Evolutionary conservation across 2,888 invertebrate genomes (phyloP).

Genomic region (Leptinotarsa peninsularis): DNA sequence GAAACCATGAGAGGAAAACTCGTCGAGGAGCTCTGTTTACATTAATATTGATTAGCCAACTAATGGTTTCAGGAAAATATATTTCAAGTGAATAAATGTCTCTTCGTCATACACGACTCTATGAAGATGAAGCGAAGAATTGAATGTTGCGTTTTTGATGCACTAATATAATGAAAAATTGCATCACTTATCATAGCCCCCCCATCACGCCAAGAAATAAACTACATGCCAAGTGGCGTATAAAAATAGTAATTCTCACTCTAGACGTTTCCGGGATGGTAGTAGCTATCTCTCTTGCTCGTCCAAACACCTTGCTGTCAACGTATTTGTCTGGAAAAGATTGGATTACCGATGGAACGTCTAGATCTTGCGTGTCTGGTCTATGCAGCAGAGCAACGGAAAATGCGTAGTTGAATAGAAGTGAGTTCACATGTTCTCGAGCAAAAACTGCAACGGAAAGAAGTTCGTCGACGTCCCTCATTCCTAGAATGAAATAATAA

Average conservation of each 20-base stretch:
- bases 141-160: no score
- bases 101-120: no score
- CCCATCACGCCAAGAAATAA: no score
- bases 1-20: no score
- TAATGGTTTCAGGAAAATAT: no score
- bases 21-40: no score
- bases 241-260: neutral
- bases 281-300: constrained; percentile 77
- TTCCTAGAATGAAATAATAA: neutral
- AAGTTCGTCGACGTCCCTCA: neutral
- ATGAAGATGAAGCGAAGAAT: no score
- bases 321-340: constrained; percentile 87
- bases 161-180: no score
- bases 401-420: constrained; percentile 83
- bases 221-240: neutral
- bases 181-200: no score
- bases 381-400: constrained; percentile 83
- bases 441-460: constrained; percentile 70
- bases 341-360: constrained; percentile 80
- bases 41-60: no score
- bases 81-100: no score
- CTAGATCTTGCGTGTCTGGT: constrained; percentile 76
- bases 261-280: constrained; percentile 66
- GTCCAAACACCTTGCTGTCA: constrained; percentile 78
- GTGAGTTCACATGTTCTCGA: constrained; percentile 81